Base-by-base conservation (phyloP, 2,888 invertebrate species). In the Dermolepida albohirtum region DNA sequence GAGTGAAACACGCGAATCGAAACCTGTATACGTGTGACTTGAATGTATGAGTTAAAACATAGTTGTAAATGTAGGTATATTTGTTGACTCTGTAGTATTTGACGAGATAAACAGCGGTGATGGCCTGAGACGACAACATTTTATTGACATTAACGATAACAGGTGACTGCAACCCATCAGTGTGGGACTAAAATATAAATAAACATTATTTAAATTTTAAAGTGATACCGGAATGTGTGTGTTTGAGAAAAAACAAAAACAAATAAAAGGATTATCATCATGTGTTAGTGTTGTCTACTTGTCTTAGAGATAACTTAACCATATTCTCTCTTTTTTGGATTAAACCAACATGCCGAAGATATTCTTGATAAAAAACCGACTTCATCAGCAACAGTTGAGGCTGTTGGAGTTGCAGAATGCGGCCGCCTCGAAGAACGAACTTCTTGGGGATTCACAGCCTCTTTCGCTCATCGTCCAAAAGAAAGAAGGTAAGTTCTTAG, bases 361-460 rank as follows among this genome's bases (percentile, higher is more conserved):
- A 85, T 95, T 95, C 86, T 85, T 94, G 78, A 94, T 95, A 79
- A 95, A 95, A 86, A 93, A 95, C 84, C 90, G 95, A 82, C 88
- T 95, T 87, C 93, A 93, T 78, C 93, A 94, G 90, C 95, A 95
- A 88, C 95, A 95, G 85, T 88, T 92, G 80, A 88, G 92, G 78
- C 85, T 95, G 82, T 86, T 92, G 84, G 94, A 94, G 84, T 89
- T 92, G 73, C 94, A 94, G 84, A 93, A 94, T 84, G 87, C 92
- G 77, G 86, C 89, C 69, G 85, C 87, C 75, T 82, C 83, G 79
- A 91, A 91, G 83, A 83, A 84, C 71, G 89, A 90, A 80, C 84
- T 88, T 72, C 82, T 89, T 73, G 88, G 86, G 70, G 79, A 77
- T 71, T 71, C 74, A 71, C 89, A 88, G 72, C 90, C 90, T 52